These are phyloP conservation scores for Glyptemys insculpta DNA, from an alignment of 2,797 vertebrate genomes.

Conservation along the genomic window DNA sequence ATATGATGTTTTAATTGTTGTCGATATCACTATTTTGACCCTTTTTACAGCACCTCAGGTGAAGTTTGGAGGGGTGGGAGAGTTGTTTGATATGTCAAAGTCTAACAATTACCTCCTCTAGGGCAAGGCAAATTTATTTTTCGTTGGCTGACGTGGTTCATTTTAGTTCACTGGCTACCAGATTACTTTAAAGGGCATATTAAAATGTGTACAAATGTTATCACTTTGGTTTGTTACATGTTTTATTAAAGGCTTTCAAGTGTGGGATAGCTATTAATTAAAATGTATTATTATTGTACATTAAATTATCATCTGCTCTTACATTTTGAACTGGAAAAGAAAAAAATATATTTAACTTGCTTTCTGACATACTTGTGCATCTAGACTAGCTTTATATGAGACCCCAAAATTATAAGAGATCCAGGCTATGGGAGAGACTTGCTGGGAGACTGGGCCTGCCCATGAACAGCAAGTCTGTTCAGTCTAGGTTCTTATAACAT, in stretches of 20 bases:
- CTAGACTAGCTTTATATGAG: background rate
- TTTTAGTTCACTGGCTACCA: background rate
- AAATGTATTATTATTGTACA: background rate
- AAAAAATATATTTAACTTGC: background rate
- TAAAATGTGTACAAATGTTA: background rate
- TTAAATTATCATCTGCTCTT: constrained; percentile 1
- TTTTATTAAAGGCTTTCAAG: constrained; percentile 34
- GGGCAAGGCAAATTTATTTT: background rate
- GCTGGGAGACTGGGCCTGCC: background rate
- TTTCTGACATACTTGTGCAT: background rate
- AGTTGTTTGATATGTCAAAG: accelerated
- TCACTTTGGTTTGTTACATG: background rate
- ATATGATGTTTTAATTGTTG: background rate
- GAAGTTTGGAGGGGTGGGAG: background rate
- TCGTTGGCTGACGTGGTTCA: background rate
- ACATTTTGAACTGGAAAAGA: background rate
- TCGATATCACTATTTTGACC: background rate
- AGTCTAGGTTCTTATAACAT: accelerated
- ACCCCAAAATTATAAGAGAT: background rate
- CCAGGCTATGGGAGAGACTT: background rate
- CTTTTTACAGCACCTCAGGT: accelerated
- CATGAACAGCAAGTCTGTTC: background rate
- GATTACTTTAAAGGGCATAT: background rate
- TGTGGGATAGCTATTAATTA: background rate
- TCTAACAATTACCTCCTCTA: background rate